These are phyloP conservation scores for Synchiropus splendidus DNA, from an alignment of 2,113 vertebrate species.

Conservation along the genomic window DNA sequence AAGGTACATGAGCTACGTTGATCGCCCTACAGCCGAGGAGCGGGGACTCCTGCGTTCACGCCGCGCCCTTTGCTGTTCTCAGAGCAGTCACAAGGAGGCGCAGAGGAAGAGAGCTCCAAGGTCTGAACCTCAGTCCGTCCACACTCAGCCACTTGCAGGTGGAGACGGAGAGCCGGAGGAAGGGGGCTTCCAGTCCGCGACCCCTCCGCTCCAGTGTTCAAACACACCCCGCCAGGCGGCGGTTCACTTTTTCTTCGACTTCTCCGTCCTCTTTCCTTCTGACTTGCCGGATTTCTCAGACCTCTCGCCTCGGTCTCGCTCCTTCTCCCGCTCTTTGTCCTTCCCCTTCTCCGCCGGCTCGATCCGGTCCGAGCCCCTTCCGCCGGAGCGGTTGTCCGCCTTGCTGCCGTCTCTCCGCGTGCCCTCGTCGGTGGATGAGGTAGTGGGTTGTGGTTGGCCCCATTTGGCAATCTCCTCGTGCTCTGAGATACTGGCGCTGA, in stretches of 20 bases:
- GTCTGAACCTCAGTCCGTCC: no score
- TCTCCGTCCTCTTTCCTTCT: slow-evolving; percentile 70
- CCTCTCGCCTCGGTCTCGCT: slow-evolving; percentile 61
- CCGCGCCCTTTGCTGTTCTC: no score
- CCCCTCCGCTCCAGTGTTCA: no score
- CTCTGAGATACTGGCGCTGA: slow-evolving; percentile 70
- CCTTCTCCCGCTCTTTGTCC: slow-evolving; percentile 49
- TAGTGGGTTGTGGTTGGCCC: slow-evolving; percentile 81
- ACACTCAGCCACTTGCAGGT: no score
- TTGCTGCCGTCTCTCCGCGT: slow-evolving; percentile 77
- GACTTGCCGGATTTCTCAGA: slow-evolving; percentile 42
- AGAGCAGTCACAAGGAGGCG: no score
- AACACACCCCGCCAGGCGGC: no score
- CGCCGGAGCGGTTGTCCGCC: slow-evolving; percentile 60
- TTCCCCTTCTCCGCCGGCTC: slow-evolving; percentile 37
- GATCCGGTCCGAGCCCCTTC: slow-evolving; percentile 55
- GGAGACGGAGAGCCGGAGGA: no score
- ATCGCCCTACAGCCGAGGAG: no score
- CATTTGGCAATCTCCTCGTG: slow-evolving; percentile 80
- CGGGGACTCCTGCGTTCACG: no score
- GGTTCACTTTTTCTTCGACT: slow-evolving; percentile 73
- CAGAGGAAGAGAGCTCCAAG: no score
- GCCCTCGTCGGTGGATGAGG: slow-evolving; percentile 89
- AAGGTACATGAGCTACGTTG: no score
- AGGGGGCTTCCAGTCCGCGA: no score